Conservation (phyloP, 2,797 vertebrate genomes). For the Rhinogobio ventralis region DNA sequence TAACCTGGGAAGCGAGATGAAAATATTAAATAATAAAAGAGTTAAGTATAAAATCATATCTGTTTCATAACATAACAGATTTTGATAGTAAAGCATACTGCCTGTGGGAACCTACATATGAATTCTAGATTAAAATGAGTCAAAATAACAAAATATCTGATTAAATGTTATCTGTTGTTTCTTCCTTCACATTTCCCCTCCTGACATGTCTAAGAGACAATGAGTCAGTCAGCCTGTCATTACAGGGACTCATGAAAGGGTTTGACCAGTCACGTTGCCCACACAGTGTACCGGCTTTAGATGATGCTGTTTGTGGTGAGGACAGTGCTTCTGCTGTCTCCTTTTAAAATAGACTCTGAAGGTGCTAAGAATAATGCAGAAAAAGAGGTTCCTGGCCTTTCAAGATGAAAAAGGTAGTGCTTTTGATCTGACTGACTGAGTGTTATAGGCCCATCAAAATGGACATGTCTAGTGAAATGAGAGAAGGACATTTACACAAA, state of each 20-base stretch:
- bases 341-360: constrained; percentile 29
- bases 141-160: constrained; percentile 14
- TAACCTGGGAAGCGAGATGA: constrained; percentile 75
- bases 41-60: not conserved
- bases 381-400: not conserved
- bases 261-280: constrained; percentile 28
- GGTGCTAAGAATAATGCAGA: not conserved
- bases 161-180: not conserved
- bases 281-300: constrained; percentile 25
- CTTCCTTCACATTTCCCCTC: constrained; percentile 23
- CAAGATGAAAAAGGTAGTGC: not conserved
- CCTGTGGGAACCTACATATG: not conserved
- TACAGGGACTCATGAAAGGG: constrained; percentile 20
- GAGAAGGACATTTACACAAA: not conserved
- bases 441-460: not conserved
- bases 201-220: constrained; percentile 33
- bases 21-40: constrained; percentile 23
- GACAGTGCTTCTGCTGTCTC: not conserved
- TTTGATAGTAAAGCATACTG: not conserved
- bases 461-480: not conserved
- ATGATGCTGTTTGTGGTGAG: constrained; percentile 38
- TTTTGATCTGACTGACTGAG: not conserved
- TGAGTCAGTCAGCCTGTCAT: constrained; percentile 37
- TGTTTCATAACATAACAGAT: not conserved
- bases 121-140: not conserved